Conservation (phyloP, 2,888 invertebrate species). For the Caenorhabditis sp. region DNA sequence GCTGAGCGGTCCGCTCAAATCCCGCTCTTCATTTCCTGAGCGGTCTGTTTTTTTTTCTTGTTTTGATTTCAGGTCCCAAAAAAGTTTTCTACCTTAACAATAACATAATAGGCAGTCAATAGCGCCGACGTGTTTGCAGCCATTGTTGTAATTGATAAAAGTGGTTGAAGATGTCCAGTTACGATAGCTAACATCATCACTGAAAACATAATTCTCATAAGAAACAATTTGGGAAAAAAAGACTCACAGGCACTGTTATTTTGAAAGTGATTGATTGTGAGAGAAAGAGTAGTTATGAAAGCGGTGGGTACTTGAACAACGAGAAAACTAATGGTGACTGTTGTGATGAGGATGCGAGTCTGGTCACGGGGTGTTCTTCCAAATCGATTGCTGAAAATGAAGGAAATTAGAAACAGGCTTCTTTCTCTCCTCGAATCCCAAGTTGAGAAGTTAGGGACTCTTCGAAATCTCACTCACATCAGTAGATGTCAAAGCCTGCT, state of each 20-base stretch:
- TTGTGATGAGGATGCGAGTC: constrained; percentile 67
- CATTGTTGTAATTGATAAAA: constrained; percentile 65
- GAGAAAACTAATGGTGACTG: constrained; percentile 68
- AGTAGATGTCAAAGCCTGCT: too few species aligned
- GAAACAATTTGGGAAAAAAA: neutral
- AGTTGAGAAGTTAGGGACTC: too few species aligned
- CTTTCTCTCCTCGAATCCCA: too few species aligned
- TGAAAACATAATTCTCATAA: constrained; percentile 27
- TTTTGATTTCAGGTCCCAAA: too few species aligned
- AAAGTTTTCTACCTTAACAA: constrained; percentile 59
- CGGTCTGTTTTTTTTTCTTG: too few species aligned
- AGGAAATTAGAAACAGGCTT: neutral
- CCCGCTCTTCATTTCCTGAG: too few species aligned
- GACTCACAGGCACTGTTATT: constrained; percentile 64
- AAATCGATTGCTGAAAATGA: constrained; percentile 65
- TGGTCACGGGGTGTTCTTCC: constrained; percentile 69
- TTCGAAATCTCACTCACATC: too few species aligned
- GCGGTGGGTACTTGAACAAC: constrained; percentile 69
- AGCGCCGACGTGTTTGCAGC: constrained; percentile 68
- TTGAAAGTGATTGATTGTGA: constrained; percentile 68
- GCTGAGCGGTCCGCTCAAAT: too few species aligned
- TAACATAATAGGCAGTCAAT: constrained; percentile 69
- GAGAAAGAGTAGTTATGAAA: constrained; percentile 65
- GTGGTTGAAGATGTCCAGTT: constrained; percentile 67
- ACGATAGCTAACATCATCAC: constrained; percentile 65